Evolutionary conservation across 2,797 vertebrate genomes (phyloP).

Genomic region (Hypotaenidia okinawae): DNA sequence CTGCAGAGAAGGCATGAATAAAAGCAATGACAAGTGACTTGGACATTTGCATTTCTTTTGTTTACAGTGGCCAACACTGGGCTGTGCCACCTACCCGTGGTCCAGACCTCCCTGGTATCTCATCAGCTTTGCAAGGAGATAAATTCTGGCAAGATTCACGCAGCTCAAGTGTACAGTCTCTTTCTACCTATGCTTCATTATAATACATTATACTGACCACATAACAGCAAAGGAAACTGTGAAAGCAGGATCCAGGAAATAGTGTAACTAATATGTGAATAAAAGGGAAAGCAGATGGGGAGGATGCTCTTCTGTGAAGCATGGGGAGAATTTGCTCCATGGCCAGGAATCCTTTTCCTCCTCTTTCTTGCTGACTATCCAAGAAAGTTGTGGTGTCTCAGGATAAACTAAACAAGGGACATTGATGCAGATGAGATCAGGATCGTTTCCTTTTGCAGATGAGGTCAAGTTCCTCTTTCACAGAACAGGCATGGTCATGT

Average conservation of each 20-base stretch:
- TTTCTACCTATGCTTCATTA: slow-evolving; percentile 33
- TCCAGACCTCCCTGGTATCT: slow-evolving; percentile 10
- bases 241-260: slow-evolving; percentile 57
- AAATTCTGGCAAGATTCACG: slow-evolving; percentile 30
- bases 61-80: not conserved
- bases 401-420: not conserved
- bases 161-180: slow-evolving; percentile 19
- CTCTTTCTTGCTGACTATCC: not conserved
- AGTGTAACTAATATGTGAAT: slow-evolving; percentile 1
- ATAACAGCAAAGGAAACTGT: slow-evolving; percentile 36
- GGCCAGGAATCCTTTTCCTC: slow-evolving; percentile 17
- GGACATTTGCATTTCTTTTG: not conserved
- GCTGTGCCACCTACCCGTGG: not conserved
- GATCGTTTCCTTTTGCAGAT: not conserved
- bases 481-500: not conserved
- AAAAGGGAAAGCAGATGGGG: slow-evolving; percentile 39
- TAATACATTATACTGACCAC: slow-evolving; percentile 13
- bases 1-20: not conserved
- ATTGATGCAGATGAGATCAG: not conserved
- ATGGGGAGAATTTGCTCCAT: slow-evolving; percentile 49
- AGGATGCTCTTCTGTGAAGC: slow-evolving; percentile 45
- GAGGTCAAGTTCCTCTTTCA: not conserved
- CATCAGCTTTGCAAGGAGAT: slow-evolving; percentile 18
- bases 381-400: not conserved
- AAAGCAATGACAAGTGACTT: not conserved